These are phyloP conservation scores for Nipponia nippon DNA, from an alignment of 2,113 vertebrate species.

Conservation along the genomic window DNA sequence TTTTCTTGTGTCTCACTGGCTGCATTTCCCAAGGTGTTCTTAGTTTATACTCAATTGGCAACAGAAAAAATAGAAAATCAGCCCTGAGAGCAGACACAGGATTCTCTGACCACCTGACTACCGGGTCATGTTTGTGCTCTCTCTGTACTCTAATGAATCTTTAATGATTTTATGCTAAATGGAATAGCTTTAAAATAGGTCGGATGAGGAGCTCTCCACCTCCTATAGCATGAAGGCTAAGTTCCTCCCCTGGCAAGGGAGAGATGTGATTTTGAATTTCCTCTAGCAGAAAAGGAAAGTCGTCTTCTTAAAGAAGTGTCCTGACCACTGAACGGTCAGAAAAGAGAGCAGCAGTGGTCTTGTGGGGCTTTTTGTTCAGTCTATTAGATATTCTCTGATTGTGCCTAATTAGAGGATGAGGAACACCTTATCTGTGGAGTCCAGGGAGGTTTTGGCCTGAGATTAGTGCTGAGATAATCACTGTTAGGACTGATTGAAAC, in stretches of 20 bases:
- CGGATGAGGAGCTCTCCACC: background rate
- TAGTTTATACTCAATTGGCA: background rate
- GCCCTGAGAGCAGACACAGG: background rate
- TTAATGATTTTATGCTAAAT: background rate
- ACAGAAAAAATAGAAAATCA: background rate
- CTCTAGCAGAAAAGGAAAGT: background rate
- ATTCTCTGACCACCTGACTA: background rate
- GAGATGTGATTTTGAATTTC: background rate
- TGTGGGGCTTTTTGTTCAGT: background rate
- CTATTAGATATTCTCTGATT: background rate
- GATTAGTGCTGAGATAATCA: conserved; percentile 45
- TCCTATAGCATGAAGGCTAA: background rate
- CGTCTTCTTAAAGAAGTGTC: background rate
- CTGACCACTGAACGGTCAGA: background rate
- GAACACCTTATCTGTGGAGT: background rate
- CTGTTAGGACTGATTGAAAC: background rate
- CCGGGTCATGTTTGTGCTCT: background rate
- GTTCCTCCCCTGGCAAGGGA: background rate
- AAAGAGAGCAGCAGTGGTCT: background rate
- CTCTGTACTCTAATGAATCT: background rate
- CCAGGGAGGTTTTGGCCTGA: conserved; percentile 29
- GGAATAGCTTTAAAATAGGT: background rate
- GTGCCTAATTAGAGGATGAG: background rate
- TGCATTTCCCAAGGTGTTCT: conserved; percentile 32
- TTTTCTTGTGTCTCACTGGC: background rate